Evolutionary conservation across 2,113 vertebrate genomes (phyloP), one percentile per base, ranked within the genome.

Genomic region (Nerophis ophidion): DNA sequence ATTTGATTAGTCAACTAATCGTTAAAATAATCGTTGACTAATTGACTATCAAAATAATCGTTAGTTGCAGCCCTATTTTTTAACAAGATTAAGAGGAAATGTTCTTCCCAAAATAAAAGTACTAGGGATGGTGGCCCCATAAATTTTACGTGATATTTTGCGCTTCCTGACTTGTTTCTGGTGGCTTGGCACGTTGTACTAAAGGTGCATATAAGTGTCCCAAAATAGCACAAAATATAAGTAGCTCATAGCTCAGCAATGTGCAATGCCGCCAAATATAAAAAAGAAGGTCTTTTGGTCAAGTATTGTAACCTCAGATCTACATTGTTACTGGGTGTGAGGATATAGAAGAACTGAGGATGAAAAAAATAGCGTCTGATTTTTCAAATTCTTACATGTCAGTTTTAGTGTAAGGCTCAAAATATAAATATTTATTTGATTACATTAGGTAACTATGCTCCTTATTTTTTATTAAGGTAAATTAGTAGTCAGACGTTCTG

Each of bases 371-470:
- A 65, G 60, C 48, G n/a, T 53, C 60, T 45, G 16, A 50, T 60
- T 68, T 49, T 57, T 81, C 81, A 77, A 62, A 84, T 72, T 77
- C 67, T 62, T 71, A 82, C 83, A 79, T 12, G 78, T 47, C 54
- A 70, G 59, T 66, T 75, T 63, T 68, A 68, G 48, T 38, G 15
- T 57, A 44, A 63, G 46, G 58, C 68, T 49, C 49, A 16, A 49
- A 60, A 46, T 79, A 61, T 69, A 84, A 72, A 82, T 81, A 52
- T 79, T 86, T 82, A 72, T 61, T 19, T 59, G 44, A 68, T 84
- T 76, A 71, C 81, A 82, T 87, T 73, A 84, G 70, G 17, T 52
- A 51, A 19, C 7, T 5, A 35, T 44, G n/a, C 38, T 48, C 36
- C 6, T 26, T 55, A 16, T 54, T 50, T 33, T 45, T 0, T 34